Conservation (phyloP, 2,113 vertebrate species). For the Larimichthys polyactis region DNA sequence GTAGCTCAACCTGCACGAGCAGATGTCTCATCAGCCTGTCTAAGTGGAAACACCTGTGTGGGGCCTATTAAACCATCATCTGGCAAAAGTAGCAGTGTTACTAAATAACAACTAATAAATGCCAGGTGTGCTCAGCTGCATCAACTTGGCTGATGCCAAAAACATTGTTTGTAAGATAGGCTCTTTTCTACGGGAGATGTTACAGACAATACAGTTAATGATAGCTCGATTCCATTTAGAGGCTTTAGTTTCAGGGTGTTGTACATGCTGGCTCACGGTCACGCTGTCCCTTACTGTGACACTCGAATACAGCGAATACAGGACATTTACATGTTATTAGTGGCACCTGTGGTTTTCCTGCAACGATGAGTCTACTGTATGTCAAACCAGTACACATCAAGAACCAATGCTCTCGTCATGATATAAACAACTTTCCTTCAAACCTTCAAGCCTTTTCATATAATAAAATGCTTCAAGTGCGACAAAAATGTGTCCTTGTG, state of each 20-base stretch:
- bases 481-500: too few relatives aligned
- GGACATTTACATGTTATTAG: not conserved
- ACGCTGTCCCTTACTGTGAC: not conserved
- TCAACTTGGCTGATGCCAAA: not conserved
- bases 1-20: not conserved
- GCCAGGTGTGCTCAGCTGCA: not conserved
- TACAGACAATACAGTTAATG: too few relatives aligned
- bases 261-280: not conserved
- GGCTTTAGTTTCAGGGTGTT: not conserved
- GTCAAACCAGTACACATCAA: too few relatives aligned
- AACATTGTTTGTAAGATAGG: not conserved
- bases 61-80: not conserved
- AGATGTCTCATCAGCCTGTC: not conserved
- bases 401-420: not conserved
- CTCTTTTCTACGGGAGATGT: not conserved
- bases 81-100: not conserved
- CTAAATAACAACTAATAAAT: not conserved
- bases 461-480: too few relatives aligned
- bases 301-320: not conserved
- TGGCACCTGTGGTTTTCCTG: not conserved
- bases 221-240: not conserved
- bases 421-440: not conserved
- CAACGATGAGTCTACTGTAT: not conserved
- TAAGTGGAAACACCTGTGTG: not conserved
- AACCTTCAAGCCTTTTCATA: too few relatives aligned